phyloP scores from a whole-genome alignment of 2,797 vertebrate genomes.

The Morus bassanus region DNA sequence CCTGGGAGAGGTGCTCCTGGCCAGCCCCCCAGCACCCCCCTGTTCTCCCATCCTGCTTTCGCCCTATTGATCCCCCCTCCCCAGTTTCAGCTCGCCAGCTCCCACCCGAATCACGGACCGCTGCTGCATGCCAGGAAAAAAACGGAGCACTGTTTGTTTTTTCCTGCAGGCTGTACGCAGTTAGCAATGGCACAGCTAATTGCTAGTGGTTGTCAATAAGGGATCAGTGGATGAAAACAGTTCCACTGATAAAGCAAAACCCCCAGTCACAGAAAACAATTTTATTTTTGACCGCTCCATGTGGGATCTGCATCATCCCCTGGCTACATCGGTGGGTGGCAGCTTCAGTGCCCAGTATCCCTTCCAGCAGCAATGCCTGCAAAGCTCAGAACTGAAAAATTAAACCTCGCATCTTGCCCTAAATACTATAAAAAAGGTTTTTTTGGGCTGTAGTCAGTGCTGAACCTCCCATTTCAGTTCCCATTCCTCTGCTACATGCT shows the following conservation, averaged over 20 bases:
- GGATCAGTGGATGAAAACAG: not conserved
- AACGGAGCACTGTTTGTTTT: not conserved
- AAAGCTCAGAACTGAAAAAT: not conserved
- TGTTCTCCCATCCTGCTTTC: not conserved
- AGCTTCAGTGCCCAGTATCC: not conserved
- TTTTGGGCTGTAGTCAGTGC: not conserved
- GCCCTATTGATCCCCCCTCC: not conserved
- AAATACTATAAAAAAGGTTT: not conserved
- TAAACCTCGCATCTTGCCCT: not conserved
- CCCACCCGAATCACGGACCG: fast-evolving
- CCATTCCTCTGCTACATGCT: not conserved
- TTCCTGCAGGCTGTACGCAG: not conserved
- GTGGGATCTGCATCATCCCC: slow-evolving; percentile 18
- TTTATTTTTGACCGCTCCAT: slow-evolving; percentile 5
- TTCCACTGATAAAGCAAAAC: not conserved
- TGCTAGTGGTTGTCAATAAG: not conserved
- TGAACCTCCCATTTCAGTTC: not conserved
- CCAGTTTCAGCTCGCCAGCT: not conserved
- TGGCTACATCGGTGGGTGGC: not conserved
- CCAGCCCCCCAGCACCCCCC: not conserved
- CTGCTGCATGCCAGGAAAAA: not conserved
- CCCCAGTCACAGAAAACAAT: not conserved
- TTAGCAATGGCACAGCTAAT: not conserved
- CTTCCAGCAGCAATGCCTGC: not conserved
- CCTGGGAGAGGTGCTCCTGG: not conserved